Evolutionary conservation across 92 coral and sea anemone genomes (phyloP).

Genomic region (Paragorgia papillata): DNA sequence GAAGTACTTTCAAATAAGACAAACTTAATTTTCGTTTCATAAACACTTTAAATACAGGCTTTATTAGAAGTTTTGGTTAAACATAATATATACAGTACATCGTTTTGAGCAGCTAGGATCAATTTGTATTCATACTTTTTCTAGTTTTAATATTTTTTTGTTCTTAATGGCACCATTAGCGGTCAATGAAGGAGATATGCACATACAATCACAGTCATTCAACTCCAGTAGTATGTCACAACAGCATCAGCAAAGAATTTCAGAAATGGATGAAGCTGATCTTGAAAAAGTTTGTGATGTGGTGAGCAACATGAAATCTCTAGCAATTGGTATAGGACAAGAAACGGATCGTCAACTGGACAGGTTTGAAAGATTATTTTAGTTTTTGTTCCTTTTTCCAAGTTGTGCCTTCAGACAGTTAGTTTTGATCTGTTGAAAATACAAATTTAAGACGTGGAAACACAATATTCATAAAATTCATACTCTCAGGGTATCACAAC

Average conservation of each 20-base stretch:
- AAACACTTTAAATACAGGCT: no score
- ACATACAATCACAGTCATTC: no score
- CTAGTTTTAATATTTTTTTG: no score
- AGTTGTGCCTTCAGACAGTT: no score
- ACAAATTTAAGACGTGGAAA: not conserved
- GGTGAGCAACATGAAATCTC: conserved; percentile 72
- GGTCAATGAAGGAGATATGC: not conserved
- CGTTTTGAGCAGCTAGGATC: no score
- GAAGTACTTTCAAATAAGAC: no score
- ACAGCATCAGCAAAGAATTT: not conserved
- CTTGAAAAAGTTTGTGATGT: conserved; percentile 83
- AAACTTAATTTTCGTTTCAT: no score
- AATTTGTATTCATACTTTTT: no score
- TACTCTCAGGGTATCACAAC: not conserved
- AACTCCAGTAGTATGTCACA: not conserved
- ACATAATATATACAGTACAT: no score
- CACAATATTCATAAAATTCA: not conserved
- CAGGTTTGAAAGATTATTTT: conserved; percentile 46
- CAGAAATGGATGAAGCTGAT: conserved; percentile 72
- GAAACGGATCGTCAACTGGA: conserved; percentile 82
- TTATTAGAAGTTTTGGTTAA: no score
- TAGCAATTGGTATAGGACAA: conserved; percentile 85
- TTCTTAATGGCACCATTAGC: conserved; percentile 14
- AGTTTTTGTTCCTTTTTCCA: not conserved
- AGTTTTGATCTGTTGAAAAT: no score